Evolutionary conservation across 2,797 vertebrate genomes (phyloP).

Genomic region (Phoebastria nigripes): DNA sequence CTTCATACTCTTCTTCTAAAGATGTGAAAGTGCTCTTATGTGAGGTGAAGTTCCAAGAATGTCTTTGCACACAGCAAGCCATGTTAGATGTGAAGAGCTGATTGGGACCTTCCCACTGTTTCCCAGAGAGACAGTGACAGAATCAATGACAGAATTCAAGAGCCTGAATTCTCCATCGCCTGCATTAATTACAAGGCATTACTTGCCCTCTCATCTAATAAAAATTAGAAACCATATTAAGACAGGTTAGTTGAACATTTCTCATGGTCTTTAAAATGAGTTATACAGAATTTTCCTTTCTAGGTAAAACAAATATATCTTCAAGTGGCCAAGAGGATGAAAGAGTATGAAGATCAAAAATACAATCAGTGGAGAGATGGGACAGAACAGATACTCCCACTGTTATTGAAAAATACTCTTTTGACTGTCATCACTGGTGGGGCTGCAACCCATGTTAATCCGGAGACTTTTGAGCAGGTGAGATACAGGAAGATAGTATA

Average conservation of each 20-base stretch:
- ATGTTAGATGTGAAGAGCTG: neutral
- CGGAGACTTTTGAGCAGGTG: conserved; percentile 56
- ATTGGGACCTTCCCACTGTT: neutral
- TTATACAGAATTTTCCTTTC: neutral
- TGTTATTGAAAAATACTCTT: conserved; percentile 81
- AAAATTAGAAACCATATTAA: neutral
- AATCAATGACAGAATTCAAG: neutral
- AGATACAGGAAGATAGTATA: neutral
- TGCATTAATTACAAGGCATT: neutral
- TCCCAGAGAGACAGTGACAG: neutral
- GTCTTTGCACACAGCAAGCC: neutral
- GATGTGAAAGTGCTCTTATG: neutral
- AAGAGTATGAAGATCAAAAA: conserved; percentile 79
- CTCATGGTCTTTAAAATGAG: neutral
- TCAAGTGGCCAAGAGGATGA: conserved; percentile 77
- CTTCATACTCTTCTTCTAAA: neutral
- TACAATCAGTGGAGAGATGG: conserved; percentile 77
- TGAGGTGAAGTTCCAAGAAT: neutral
- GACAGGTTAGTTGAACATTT: neutral
- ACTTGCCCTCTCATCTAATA: neutral
- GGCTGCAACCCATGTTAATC: neutral
- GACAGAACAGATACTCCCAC: conserved; percentile 72
- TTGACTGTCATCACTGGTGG: conserved; percentile 55
- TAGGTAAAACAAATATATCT: conserved; percentile 84
- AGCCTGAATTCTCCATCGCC: neutral